phyloP scores from a whole-genome alignment of 1,140 invertebrate genomes.

The Apis cerana region DNA sequence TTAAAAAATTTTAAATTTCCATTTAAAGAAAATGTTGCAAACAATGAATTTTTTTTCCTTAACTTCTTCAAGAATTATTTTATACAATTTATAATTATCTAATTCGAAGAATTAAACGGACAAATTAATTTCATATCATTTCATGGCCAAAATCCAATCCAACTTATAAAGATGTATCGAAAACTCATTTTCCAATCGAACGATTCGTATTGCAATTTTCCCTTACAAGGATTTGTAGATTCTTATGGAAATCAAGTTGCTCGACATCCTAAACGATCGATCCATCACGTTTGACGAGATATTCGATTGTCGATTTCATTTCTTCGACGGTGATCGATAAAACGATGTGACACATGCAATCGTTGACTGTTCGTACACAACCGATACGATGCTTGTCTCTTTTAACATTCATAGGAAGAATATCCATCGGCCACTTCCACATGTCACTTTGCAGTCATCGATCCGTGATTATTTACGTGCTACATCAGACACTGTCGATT shows the following conservation, averaged over 20 bases:
- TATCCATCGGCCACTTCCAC: conserved; percentile 19
- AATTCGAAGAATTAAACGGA: too few relatives aligned
- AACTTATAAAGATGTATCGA: background rate
- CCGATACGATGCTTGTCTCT: conserved; percentile 21
- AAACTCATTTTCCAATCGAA: background rate
- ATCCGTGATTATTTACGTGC: conserved; percentile 54
- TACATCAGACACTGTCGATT: conserved; percentile 49
- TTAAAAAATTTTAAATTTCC: too few relatives aligned
- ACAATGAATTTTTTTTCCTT: too few relatives aligned
- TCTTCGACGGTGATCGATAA: conserved; percentile 4
- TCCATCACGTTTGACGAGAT: conserved; percentile 8
- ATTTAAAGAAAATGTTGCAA: too few relatives aligned
- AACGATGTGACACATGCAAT: conserved; percentile 28
- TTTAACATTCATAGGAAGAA: conserved; percentile 48
- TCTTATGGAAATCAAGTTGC: background rate
- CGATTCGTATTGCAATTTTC: background rate
- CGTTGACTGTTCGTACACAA: background rate
- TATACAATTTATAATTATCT: too few relatives aligned
- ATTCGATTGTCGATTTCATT: conserved; percentile 44
- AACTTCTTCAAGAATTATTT: too few relatives aligned
- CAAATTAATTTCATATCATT: background rate
- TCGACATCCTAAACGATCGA: background rate
- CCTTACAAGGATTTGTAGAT: background rate
- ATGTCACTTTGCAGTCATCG: conserved; percentile 40
- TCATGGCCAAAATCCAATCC: background rate